These are phyloP conservation scores for Poliocrania exsul DNA, from an alignment of 2,797 vertebrate genomes.

Conservation along the genomic window DNA sequence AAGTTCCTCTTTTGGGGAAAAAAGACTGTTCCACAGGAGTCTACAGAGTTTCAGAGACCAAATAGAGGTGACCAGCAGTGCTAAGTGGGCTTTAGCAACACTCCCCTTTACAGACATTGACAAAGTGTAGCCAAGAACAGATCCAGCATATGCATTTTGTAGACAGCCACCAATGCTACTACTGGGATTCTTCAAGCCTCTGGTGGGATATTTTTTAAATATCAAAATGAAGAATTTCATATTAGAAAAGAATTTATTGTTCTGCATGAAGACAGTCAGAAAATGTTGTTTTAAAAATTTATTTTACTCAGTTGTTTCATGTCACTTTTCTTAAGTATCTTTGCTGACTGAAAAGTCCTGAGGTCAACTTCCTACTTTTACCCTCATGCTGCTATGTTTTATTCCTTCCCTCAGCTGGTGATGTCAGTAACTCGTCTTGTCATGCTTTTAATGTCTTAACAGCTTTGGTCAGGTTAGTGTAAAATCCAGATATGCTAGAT, in stretches of 20 bases:
- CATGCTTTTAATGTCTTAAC: conserved; percentile 80
- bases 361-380: neutral
- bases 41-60: neutral
- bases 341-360: neutral
- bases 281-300: neutral
- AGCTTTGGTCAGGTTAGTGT: conserved; percentile 86
- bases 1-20: neutral
- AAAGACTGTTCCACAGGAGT: neutral
- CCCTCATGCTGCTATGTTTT: neutral
- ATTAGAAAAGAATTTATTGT: neutral
- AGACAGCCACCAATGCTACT: neutral
- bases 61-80: neutral
- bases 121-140: neutral
- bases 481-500: conserved; percentile 89
- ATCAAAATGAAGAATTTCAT: neutral
- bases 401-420: neutral
- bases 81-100: neutral
- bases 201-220: neutral
- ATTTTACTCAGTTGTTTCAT: neutral
- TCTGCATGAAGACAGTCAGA: neutral
- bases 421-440: neutral
- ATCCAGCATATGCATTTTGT: neutral
- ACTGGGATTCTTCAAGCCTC: neutral
- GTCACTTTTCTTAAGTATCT: neutral
- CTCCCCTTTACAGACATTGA: neutral